These are phyloP conservation scores for Todus mexicanus DNA, from an alignment of 2,797 vertebrate species.

Conservation along the genomic window DNA sequence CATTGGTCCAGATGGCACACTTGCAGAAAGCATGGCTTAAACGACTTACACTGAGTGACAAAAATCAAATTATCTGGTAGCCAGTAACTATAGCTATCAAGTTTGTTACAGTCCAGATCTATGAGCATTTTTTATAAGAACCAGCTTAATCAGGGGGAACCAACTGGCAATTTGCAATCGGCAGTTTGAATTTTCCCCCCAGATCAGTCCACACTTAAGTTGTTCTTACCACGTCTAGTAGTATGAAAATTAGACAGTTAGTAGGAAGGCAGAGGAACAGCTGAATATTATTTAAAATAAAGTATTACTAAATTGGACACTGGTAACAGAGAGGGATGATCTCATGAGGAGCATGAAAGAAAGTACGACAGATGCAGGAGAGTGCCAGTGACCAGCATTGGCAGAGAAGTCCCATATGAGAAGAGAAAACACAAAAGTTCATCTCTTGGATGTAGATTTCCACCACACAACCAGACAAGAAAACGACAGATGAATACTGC, in stretches of 20 bases:
- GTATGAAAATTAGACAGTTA: neutral
- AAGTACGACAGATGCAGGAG: neutral
- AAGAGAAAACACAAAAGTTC: neutral
- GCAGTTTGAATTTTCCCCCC: neutral
- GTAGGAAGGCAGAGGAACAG: neutral
- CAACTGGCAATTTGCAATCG: neutral
- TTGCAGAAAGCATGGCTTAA: neutral
- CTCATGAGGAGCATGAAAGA: accelerated
- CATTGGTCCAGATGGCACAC: neutral
- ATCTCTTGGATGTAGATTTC: neutral
- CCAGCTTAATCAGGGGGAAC: neutral
- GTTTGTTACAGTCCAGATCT: neutral
- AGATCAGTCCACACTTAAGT: neutral
- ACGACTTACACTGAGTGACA: neutral
- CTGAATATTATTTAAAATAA: neutral
- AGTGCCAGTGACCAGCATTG: accelerated
- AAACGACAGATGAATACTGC: neutral
- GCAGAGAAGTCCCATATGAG: neutral
- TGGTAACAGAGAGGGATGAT: neutral
- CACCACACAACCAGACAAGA: accelerated
- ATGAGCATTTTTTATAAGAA: neutral
- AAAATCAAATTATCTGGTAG: conserved; percentile 15
- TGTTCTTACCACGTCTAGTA: neutral
- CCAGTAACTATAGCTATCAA: neutral
- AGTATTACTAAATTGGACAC: neutral